Percentiles rank a stretch among this genome's conserved stretches.
These are phyloP conservation scores for Polylopha cassiicola DNA, from an alignment of 2,888 invertebrate genomes.

Conservation along the genomic window DNA sequence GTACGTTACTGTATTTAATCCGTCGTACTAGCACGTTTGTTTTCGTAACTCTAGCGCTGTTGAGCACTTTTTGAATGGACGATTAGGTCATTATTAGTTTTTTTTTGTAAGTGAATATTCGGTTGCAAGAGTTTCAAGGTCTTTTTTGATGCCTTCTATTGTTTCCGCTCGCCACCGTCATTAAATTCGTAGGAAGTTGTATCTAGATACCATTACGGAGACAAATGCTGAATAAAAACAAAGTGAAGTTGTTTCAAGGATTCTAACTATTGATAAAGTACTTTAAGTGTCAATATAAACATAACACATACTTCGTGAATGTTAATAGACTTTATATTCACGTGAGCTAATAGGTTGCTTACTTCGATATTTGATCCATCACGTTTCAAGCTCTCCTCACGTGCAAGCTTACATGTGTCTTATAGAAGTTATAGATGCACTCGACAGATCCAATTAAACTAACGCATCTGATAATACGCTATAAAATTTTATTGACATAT, in stretches of 20 bases:
- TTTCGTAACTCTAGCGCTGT: too few species aligned
- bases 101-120: slow-evolving; percentile 5
- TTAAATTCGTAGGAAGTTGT: slow-evolving; percentile 6
- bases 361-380: slow-evolving; percentile 35
- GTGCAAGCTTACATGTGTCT: slow-evolving; percentile 35
- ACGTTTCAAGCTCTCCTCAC: slow-evolving; percentile 39
- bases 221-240: too few species aligned
- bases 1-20: too few species aligned
- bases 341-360: slow-evolving; percentile 32
- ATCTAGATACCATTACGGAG: slow-evolving; percentile 5
- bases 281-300: too few species aligned
- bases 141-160: slow-evolving; percentile 14
- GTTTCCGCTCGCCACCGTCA: slow-evolving; percentile 11
- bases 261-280: too few species aligned
- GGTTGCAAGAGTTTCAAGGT: slow-evolving; percentile 1
- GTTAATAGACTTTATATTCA: too few species aligned
- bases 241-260: too few species aligned
- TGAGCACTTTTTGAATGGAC: too few species aligned
- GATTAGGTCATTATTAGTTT: neutral
- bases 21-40: too few species aligned
- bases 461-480: slow-evolving; percentile 28
- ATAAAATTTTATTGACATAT: slow-evolving; percentile 6
- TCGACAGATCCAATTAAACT: slow-evolving; percentile 39
- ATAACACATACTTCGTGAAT: too few species aligned
- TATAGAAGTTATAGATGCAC: slow-evolving; percentile 32